Base-by-base conservation (phyloP, 2,113 vertebrate species). In the Prunella himalayana region DNA sequence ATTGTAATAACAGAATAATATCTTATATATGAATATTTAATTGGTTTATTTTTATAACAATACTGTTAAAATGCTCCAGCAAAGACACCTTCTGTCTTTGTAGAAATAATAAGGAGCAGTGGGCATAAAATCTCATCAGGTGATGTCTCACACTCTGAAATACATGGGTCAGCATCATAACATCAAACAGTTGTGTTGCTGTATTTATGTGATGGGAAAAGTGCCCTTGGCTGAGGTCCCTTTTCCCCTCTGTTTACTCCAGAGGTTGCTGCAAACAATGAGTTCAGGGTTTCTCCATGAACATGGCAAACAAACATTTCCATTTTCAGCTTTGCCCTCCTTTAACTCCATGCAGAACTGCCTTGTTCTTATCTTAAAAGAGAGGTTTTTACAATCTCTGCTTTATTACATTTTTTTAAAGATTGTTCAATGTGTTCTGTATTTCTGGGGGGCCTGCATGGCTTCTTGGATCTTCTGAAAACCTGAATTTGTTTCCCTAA, bases 1-100 rank as follows among this genome's bases (percentile, higher is more conserved):
- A 8, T 21, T 68, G n/a, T 13, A 14, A 49, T 18, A 17, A 28
- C 11, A 18, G 7, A 31, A 16, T 9, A 15, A 51, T 21, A 13
- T 10, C 31, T 35, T 18, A 3, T 5, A 3, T 3, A 7, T 33
- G 13, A 10, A 11, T 49, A 28, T 33, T 10, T 4, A 17, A 7
- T 18, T 25, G 42, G 22, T 33, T 81, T 28, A 0, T 31, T 61
- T 47, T 28, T 64, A 13, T 56, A 39, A 12, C 11, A 8, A 4
- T 9, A 1, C 17, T 47, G 59, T 27, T 28, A 10, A 47, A 73
- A 45, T 47, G 28, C 49, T 73, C n/a, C 59, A n/a, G 59, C n/a
- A 56, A 39, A 23, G 11, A n/a, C 18, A 28, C 6, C 47, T 27
- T 27, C 17, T 84, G n/a, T 39, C 69, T 54, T 18, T 73, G 41